Base-by-base conservation (phyloP, 2,888 invertebrate genomes). In the Tiphia femorata region DNA sequence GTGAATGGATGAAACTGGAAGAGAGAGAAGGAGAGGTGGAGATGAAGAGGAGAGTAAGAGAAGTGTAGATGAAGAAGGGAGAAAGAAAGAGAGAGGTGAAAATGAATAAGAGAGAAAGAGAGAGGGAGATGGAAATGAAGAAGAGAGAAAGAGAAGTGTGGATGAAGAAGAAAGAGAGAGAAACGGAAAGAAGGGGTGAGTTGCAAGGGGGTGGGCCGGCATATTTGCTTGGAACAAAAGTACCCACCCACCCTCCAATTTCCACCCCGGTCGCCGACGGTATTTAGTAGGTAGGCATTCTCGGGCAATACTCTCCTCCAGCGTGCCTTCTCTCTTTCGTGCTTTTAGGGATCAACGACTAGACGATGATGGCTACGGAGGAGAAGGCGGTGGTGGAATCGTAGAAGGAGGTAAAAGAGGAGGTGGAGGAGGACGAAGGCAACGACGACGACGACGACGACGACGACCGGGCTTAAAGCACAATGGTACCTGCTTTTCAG, bases 401-500 rank as follows among this genome's bases (percentile, higher is more conserved):
- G 30, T 44, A 43, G 49, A 49, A 12, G 53, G 56, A 5, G 50
- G 50, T 57, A 52, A 54, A n/a, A 49, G 53, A 30, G 44, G 49
- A 30, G 43, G 49, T 33, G 38, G 44, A 33, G 30, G 50, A 46
- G 7, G 35, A 33, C 29, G 43, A 44, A 27, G 25, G 38, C 35
- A 33, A 42, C 41, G 47, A 47, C 25, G 44, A 49, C 41, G 55
- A 38, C 50, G 59, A 49, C 58, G 61, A 57, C 51, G 63, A 68
- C 47, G 59, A 54, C 55, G 64, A 66, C 66, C 73, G 73, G 76
- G 79, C 73, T 76, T 73, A 67, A 70, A 74, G 71, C 72, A 80
- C 79, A 83, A 82, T 82, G 77, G 77, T 74, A 71, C 75, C 76
- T 70, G 78, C 76, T 74, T 78, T 78, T 81, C 78, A 78, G 76